These are phyloP conservation scores for Nyctibius grandis DNA, from an alignment of 2,797 vertebrate genomes.

Conservation along the genomic window DNA sequence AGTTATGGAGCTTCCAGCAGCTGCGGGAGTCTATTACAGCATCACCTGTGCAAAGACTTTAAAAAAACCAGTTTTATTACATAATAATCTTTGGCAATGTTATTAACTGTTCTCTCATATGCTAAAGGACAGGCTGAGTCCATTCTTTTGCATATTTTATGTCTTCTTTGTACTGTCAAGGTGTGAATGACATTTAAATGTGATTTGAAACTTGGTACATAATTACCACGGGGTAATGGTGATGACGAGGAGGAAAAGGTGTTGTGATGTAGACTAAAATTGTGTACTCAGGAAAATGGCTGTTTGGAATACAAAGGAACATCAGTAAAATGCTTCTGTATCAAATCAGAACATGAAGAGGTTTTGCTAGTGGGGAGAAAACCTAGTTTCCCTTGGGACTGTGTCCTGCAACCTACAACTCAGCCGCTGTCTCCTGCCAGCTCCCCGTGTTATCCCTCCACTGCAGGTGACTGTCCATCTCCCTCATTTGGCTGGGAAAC, in stretches of 20 bases:
- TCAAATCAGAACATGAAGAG: background rate
- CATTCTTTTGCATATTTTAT: background rate
- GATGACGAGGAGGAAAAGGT: background rate
- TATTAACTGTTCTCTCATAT: background rate
- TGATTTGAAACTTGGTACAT: background rate
- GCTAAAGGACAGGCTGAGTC: background rate
- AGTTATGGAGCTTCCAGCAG: background rate
- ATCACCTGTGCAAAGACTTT: fast-evolving
- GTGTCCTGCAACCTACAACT: background rate
- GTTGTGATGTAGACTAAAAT: background rate
- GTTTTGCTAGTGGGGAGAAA: background rate
- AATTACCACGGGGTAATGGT: background rate
- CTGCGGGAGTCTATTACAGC: background rate
- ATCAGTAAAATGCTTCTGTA: background rate
- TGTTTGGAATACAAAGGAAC: background rate
- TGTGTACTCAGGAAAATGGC: fast-evolving
- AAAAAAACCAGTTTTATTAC: background rate
- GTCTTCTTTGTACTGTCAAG: background rate
- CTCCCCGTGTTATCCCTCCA: fast-evolving
- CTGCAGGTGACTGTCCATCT: fast-evolving
- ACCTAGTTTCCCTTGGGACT: background rate
- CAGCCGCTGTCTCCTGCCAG: background rate
- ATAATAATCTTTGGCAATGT: background rate
- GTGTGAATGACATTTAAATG: background rate
- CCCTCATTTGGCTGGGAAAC: background rate